A percentile compares a stretch with the other conserved stretches of the same genome.
Evolutionary conservation across 2,888 invertebrate species (phyloP).

Genomic region (Dicycla oo): DNA sequence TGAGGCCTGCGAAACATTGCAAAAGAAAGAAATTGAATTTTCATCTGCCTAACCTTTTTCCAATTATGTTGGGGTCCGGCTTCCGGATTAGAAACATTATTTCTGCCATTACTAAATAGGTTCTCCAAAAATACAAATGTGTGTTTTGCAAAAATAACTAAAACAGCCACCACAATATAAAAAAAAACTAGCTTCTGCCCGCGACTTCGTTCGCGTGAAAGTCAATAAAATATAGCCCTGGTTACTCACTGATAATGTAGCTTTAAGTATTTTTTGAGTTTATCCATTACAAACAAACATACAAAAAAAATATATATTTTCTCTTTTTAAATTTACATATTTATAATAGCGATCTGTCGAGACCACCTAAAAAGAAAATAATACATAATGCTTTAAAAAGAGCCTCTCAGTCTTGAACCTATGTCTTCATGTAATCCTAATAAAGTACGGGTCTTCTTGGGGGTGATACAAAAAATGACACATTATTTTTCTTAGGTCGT

Average conservation of each 20-base stretch:
- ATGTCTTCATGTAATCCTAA: slow-evolving; percentile 16
- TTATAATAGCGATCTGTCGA: slow-evolving; percentile 13
- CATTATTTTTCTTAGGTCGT: slow-evolving; percentile 40
- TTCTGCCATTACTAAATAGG: not conserved
- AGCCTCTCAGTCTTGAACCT: slow-evolving; percentile 13
- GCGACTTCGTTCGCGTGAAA: no score
- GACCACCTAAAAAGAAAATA: slow-evolving; percentile 16
- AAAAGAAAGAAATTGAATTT: no score
- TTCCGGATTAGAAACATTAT: not conserved
- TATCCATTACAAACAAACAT: no score
- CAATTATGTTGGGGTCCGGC: not conserved
- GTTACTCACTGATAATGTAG: no score
- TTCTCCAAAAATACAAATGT: not conserved
- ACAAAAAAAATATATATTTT: no score
- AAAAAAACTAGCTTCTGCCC: no score
- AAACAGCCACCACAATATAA: not conserved
- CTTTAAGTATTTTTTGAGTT: no score
- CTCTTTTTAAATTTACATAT: no score
- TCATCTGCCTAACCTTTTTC: not conserved
- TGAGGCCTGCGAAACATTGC: no score
- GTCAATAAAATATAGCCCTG: no score
- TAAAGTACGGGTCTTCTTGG: slow-evolving; percentile 25
- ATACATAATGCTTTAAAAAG: slow-evolving; percentile 8
- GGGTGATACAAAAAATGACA: slow-evolving; percentile 46
- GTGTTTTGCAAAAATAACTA: not conserved